Evolutionary conservation across 2,888 invertebrate species (phyloP).

Genomic region (Aleiodes alternator): DNA sequence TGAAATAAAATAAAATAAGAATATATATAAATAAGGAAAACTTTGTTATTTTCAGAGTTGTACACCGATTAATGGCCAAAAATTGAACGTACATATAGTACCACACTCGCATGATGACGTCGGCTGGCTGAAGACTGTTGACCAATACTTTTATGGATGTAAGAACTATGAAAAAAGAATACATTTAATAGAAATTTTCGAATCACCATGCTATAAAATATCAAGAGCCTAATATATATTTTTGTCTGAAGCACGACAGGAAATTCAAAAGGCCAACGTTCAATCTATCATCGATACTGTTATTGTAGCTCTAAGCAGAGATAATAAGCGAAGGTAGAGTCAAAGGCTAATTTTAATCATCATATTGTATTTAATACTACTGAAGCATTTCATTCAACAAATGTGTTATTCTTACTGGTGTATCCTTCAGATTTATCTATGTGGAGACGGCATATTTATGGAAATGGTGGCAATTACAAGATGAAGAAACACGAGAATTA

Average conservation of each 20-base stretch:
- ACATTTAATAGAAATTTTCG: background rate
- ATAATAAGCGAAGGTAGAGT: constrained; percentile 81
- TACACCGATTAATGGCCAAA: constrained; percentile 72
- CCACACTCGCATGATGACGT: constrained; percentile 96
- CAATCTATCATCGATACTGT: constrained; percentile 94
- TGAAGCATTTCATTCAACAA: background rate
- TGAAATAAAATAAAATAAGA: too few species aligned
- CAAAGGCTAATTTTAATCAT: too few species aligned
- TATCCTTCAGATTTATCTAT: constrained; percentile 85
- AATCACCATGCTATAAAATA: too few species aligned
- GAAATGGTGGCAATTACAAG: constrained; percentile 86
- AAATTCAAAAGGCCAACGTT: constrained; percentile 88
- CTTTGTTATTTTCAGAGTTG: constrained; percentile 70
- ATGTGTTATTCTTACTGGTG: constrained; percentile 8
- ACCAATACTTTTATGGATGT: constrained; percentile 94
- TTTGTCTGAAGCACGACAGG: constrained; percentile 72
- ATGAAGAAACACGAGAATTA: constrained; percentile 77
- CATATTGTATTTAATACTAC: too few species aligned
- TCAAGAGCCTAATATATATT: too few species aligned
- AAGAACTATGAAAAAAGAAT: constrained; percentile 68
- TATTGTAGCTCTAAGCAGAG: constrained; percentile 82
- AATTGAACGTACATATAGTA: constrained; percentile 81
- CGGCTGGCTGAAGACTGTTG: constrained; percentile 95
- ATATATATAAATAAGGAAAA: background rate
- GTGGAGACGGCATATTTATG: constrained; percentile 92